phyloP scores from a whole-genome alignment of 2,113 vertebrate species.

The Apus apus region DNA sequence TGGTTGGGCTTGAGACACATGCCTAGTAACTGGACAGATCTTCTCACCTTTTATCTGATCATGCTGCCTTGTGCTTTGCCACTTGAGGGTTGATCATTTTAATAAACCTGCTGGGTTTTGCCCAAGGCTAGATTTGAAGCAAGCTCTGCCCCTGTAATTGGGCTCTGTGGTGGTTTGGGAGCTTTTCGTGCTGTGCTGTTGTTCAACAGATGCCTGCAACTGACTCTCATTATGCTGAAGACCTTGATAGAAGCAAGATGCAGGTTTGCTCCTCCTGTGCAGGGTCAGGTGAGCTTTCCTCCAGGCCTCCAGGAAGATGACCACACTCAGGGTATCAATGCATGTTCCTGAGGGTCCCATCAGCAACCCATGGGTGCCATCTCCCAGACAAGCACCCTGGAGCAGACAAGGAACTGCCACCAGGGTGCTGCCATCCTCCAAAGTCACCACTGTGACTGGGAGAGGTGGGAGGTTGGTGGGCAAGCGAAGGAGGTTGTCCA shows the following conservation, averaged over 20 bases:
- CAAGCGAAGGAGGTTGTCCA: not conserved
- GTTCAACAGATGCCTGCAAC: not conserved
- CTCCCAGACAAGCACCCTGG: not conserved
- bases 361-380: not conserved
- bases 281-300: not conserved
- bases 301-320: not conserved
- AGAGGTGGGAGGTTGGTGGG: not conserved
- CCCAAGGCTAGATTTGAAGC: not conserved
- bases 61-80: not conserved
- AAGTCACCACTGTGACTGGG: not conserved
- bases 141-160: not conserved
- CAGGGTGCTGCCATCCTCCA: not conserved
- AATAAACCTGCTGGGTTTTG: conserved; percentile 4
- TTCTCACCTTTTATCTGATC: conserved; percentile 25
- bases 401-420: not conserved
- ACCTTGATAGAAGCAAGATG: not conserved
- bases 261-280: not conserved
- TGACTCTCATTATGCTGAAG: not conserved
- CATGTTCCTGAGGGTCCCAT: not conserved
- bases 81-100: not conserved
- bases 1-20: not conserved
- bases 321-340: not conserved
- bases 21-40: not conserved
- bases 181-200: not conserved
- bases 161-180: conserved; percentile 9